phyloP scores from a whole-genome alignment of 1,140 invertebrate species.

The Aphelinus certus region DNA sequence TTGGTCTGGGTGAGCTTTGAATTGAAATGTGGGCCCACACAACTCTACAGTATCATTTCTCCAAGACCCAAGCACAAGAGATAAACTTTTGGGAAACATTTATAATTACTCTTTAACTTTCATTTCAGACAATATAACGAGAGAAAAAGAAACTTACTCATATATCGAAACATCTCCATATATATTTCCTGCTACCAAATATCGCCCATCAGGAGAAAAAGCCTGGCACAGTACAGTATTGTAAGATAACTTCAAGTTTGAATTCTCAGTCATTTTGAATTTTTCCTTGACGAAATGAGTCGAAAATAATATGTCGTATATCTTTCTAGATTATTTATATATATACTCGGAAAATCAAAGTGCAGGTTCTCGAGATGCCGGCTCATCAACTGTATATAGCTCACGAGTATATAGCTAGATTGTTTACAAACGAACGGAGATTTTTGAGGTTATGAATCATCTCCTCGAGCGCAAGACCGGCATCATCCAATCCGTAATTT shows the following conservation, averaged over 20 bases:
- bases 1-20: conserved; percentile 68
- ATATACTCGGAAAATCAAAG: no score
- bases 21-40: conserved; percentile 69
- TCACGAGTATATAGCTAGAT: no score
- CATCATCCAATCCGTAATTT: no score
- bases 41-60: conserved; percentile 64
- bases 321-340: no score
- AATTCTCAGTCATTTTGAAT: conserved; percentile 44
- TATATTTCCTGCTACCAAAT: conserved; percentile 82
- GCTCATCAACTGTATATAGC: no score
- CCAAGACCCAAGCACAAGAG: conserved; percentile 68
- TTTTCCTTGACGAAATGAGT: background rate
- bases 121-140: background rate
- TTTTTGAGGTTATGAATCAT: no score
- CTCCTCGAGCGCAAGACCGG: no score
- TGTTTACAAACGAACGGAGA: no score
- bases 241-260: conserved; percentile 71
- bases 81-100: conserved; percentile 65
- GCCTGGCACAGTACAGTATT: conserved; percentile 82
- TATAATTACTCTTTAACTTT: background rate
- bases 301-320: no score
- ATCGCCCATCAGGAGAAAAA: conserved; percentile 84
- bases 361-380: no score
- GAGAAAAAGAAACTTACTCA: conserved; percentile 72
- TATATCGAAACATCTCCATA: conserved; percentile 86